phyloP scores from a whole-genome alignment of 2,113 vertebrate genomes.

The Prietella phreatophila region DNA sequence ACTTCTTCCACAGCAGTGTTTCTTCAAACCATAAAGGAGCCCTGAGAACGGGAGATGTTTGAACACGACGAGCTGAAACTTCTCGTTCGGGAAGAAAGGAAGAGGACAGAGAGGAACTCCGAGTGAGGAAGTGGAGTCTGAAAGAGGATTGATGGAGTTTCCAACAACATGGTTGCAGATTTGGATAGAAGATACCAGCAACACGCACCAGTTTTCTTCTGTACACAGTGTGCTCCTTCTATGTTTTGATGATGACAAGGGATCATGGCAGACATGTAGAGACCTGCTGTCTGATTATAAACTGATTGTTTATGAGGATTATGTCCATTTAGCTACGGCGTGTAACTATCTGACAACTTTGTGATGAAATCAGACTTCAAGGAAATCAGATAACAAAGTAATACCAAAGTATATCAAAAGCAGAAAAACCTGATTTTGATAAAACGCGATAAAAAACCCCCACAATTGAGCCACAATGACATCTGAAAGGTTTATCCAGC shows the following conservation, averaged over 20 bases:
- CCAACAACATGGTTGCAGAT: neutral
- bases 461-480: no score
- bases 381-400: no score
- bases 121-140: neutral
- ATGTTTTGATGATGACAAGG: neutral
- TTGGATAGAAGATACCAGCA: neutral
- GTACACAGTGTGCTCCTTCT: neutral
- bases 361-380: neutral
- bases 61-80: neutral
- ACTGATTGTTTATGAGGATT: neutral
- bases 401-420: no score
- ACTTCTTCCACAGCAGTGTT: neutral
- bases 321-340: neutral
- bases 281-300: neutral
- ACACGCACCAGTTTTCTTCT: neutral
- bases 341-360: neutral
- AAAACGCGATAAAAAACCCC: no score
- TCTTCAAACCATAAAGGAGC: conserved; percentile 6
- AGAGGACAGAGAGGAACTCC: neutral
- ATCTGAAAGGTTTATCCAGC: no score
- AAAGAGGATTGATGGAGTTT: neutral
- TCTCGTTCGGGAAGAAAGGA: neutral
- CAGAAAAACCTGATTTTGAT: no score
- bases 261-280: neutral
- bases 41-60: conserved; percentile 5